A percentile compares a stretch with the other conserved stretches of the same genome.
Evolutionary conservation across 2,797 vertebrate genomes (phyloP).

Genomic region (Heteromormyrus szaboi): DNA sequence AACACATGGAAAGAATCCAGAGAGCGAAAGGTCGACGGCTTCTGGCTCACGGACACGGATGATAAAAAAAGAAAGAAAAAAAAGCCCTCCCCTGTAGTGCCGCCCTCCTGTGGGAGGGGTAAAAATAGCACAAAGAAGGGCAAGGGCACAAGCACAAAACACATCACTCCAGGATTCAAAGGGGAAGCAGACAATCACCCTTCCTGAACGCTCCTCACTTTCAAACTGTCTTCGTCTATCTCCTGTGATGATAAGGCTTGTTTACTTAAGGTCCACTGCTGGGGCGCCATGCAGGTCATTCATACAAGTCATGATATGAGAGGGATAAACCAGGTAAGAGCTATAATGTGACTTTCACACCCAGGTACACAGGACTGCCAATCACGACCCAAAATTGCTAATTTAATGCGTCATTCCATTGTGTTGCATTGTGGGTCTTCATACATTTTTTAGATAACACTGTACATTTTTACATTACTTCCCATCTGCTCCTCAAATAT

Average conservation of each 20-base stretch:
- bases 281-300: background rate
- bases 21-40: slow-evolving; percentile 8
- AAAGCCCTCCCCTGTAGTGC: slow-evolving; percentile 19
- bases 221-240: slow-evolving; percentile 26
- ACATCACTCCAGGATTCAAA: slow-evolving; percentile 20
- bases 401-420: background rate
- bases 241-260: background rate
- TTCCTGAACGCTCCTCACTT: slow-evolving; percentile 31
- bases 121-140: slow-evolving; percentile 27
- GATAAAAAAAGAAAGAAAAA: background rate
- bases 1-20: slow-evolving; percentile 8
- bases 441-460: background rate
- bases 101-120: slow-evolving; percentile 25
- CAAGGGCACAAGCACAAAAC: slow-evolving; percentile 16
- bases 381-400: background rate
- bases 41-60: background rate
- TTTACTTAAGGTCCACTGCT: background rate
- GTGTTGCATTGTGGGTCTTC: background rate
- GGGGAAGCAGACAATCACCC: slow-evolving; percentile 29
- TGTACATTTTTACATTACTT: background rate
- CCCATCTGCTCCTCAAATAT: background rate
- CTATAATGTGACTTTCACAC: background rate
- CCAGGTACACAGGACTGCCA: background rate
- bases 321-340: background rate
- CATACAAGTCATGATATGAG: background rate